Evolutionary conservation across 1,140 invertebrate genomes (phyloP), one percentile per base, ranked within the genome.

Genomic region (Limonius californicus): DNA sequence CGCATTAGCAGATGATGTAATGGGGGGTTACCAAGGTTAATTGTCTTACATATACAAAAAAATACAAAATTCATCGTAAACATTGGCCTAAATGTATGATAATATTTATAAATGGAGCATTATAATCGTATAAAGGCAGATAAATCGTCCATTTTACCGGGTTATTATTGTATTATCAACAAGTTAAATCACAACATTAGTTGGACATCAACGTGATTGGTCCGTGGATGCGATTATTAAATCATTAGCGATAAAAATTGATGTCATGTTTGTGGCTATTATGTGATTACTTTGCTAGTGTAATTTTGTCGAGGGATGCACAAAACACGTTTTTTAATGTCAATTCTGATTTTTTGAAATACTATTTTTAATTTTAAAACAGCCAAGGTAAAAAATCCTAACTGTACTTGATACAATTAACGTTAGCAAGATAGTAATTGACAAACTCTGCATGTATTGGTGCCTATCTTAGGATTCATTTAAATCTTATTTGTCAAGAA

Each of bases 61-160:
- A 27, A 27, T 27, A 27, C 23, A 53, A 59, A 32, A 53, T 59
- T 59, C 58, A 59, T 59, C 45, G 35, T 59, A 45, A 59, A 35
- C 32, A 59, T 23, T 1, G 23, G 15, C 11, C 18, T 32, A 42
- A 45, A 53, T 20, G 30, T 53, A 59, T 53, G 53, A 59, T 59
- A 35, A 53, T 11, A 9, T 50, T 35, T 53, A 39, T 39, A 53
- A 59, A 27, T 30, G 23, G 16, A 15, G 30, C 55, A 57, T 39
- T 57, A 57, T 39, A 16, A 39, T 32, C 20, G 23, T 53, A 59
- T 47, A 21, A 21, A 59, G 57, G 47, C 8, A 59, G 39, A 59
- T 45, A 45, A 55, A 45, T 27, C 57, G 57, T 45, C 47, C 42
- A 16, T 18, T 59, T 59, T 59, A 20, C 20, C 8, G 2, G 35